Evolutionary conservation across 2,113 vertebrate genomes (phyloP).

Genomic region (Herpetotheres cachinnans): DNA sequence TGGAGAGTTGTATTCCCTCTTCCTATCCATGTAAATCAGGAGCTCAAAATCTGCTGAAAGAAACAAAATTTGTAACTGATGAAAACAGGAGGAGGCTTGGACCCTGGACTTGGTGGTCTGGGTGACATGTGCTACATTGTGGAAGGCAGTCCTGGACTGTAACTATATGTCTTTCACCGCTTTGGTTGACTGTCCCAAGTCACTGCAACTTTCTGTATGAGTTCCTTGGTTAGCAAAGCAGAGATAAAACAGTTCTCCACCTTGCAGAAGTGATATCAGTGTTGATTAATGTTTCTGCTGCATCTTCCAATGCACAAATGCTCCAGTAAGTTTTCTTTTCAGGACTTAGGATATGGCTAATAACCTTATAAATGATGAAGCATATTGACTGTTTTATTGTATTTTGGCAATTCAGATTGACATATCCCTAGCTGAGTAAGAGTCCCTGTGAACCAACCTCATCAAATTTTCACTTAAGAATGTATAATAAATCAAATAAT

Average conservation of each 20-base stretch:
- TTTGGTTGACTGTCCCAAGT: background rate
- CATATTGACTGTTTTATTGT: background rate
- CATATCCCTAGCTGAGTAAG: background rate
- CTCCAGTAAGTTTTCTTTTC: background rate
- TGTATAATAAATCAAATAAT: background rate
- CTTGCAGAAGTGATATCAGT: background rate
- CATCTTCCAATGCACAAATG: background rate
- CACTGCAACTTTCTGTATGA: background rate
- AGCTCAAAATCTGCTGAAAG: background rate
- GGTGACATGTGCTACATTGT: background rate
- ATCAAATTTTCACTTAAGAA: background rate
- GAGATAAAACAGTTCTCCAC: background rate
- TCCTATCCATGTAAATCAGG: background rate
- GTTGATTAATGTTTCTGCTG: background rate
- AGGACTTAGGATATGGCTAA: background rate
- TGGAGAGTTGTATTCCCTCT: background rate
- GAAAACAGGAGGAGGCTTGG: background rate
- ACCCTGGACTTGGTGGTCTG: background rate
- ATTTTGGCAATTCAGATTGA: background rate
- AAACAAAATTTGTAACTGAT: background rate
- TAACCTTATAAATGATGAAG: background rate
- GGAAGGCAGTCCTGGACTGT: background rate
- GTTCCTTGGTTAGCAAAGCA: background rate
- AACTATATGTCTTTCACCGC: background rate
- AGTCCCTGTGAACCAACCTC: background rate